Evolutionary conservation across 2,888 invertebrate genomes (phyloP).

Genomic region (Apotomis turbidana): DNA sequence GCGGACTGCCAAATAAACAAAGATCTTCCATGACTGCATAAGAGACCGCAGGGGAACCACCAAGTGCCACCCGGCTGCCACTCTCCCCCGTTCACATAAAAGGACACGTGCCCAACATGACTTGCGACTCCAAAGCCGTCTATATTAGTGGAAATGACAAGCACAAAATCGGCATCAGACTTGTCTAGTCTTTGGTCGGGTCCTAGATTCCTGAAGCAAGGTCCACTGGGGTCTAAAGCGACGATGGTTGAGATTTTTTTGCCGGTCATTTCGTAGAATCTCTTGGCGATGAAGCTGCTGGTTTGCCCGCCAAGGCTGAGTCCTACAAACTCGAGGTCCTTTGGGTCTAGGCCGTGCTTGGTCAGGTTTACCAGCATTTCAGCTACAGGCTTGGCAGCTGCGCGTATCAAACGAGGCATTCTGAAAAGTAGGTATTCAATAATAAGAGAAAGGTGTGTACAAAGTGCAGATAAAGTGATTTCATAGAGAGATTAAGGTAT

Average conservation of each 20-base stretch:
- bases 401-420: slow-evolving; percentile 58
- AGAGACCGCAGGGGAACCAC: slow-evolving; percentile 47
- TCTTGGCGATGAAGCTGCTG: slow-evolving; percentile 66
- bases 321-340: slow-evolving; percentile 62
- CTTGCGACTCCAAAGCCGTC: slow-evolving; percentile 69
- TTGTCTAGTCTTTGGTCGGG: slow-evolving; percentile 64
- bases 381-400: slow-evolving; percentile 61
- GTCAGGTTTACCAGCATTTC: slow-evolving; percentile 64
- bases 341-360: slow-evolving; percentile 61
- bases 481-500: no score
- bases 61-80: slow-evolving; percentile 51
- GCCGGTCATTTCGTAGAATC: slow-evolving; percentile 59
- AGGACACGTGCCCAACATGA: slow-evolving; percentile 67
- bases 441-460: no score
- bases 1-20: slow-evolving; percentile 51
- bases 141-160: slow-evolving; percentile 64
- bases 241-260: slow-evolving; percentile 60
- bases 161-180: slow-evolving; percentile 69
- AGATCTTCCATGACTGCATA: slow-evolving; percentile 52
- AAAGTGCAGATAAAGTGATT: no score
- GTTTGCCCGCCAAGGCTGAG: slow-evolving; percentile 70
- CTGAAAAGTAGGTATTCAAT: slow-evolving; percentile 53
- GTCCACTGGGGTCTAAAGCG: slow-evolving; percentile 68
- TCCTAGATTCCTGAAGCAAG: slow-evolving; percentile 66
- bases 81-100: slow-evolving; percentile 69